Conservation (phyloP, 1,140 invertebrate genomes). For the Agrilus planipennis region DNA sequence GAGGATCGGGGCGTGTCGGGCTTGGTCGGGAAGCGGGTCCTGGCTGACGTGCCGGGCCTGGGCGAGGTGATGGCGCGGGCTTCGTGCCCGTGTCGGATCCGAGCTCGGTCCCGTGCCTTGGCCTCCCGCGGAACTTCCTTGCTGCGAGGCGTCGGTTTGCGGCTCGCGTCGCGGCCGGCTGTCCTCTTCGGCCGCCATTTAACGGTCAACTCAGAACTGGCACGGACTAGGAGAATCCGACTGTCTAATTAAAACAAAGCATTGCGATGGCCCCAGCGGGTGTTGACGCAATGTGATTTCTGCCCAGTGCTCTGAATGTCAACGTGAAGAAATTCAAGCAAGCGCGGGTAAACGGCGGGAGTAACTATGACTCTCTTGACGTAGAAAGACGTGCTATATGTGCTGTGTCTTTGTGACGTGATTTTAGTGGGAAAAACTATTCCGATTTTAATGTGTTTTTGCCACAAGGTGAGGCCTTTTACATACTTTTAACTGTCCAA, state of each 20-base stretch:
- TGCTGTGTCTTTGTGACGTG: too few relatives aligned
- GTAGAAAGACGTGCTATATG: neutral
- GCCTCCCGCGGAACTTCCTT: too few relatives aligned
- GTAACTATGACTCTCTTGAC: constrained; percentile 60
- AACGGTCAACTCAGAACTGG: constrained; percentile 56
- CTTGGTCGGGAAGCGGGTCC: constrained; percentile 39
- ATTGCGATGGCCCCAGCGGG: constrained; percentile 61
- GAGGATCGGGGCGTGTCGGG: constrained; percentile 52
- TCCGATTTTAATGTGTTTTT: too few relatives aligned
- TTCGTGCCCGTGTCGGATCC: too few relatives aligned
- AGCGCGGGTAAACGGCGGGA: constrained; percentile 67
- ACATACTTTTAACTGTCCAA: too few relatives aligned
- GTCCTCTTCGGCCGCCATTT: constrained; percentile 42
- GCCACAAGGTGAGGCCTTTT: too few relatives aligned
- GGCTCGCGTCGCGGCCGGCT: constrained; percentile 13
- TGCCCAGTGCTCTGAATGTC: constrained; percentile 39
- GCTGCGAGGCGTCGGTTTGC: constrained; percentile 21
- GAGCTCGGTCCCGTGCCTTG: too few relatives aligned
- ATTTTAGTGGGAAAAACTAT: too few relatives aligned
- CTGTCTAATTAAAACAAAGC: constrained; percentile 83
- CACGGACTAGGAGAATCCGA: constrained; percentile 65
- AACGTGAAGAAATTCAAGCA: constrained; percentile 59
- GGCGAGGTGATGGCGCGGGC: constrained; percentile 25
- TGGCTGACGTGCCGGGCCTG: constrained; percentile 34
- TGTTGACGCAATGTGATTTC: constrained; percentile 57